These are phyloP conservation scores for Lasioglossum marginatum DNA, from an alignment of 2,888 invertebrate species.

Conservation along the genomic window DNA sequence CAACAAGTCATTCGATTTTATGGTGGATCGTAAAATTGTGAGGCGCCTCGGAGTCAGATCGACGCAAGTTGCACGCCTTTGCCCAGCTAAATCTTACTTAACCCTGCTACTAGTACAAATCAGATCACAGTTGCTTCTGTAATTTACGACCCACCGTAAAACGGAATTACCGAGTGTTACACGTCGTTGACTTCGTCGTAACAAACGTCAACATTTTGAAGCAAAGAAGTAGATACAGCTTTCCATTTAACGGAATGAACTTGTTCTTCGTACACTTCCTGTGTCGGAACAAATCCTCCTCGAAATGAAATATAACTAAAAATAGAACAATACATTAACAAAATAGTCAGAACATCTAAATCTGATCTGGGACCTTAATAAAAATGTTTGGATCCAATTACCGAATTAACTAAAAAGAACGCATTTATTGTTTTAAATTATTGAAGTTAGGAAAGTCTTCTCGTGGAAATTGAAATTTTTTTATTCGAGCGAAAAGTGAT, in stretches of 20 bases:
- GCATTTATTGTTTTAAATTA: too few species aligned
- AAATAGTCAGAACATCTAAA: too few species aligned
- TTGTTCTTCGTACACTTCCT: background rate
- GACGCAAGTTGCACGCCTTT: background rate
- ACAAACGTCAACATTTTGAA: slow-evolving; percentile 6
- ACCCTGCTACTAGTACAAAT: slow-evolving; percentile 8
- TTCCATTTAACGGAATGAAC: background rate
- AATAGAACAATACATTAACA: background rate
- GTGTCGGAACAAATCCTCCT: background rate
- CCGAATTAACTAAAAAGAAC: too few species aligned
- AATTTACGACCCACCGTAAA: slow-evolving; percentile 1
- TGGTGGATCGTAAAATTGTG: background rate
- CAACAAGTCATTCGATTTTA: slow-evolving; percentile 8
- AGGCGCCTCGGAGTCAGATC: background rate
- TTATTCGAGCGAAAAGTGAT: too few species aligned
- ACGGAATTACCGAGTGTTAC: slow-evolving; percentile 4
- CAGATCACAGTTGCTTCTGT: slow-evolving; percentile 6
- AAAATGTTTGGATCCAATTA: background rate
- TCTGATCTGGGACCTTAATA: background rate
- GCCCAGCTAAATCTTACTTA: slow-evolving; percentile 14
- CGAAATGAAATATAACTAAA: background rate
- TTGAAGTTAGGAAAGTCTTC: too few species aligned
- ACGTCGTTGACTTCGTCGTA: slow-evolving; percentile 3
- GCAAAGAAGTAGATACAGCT: background rate
- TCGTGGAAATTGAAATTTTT: too few species aligned